A percentile compares a stretch with the other conserved stretches of the same genome.
Conservation (phyloP, 1,140 invertebrate species). For the Trichonephila clavata region DNA sequence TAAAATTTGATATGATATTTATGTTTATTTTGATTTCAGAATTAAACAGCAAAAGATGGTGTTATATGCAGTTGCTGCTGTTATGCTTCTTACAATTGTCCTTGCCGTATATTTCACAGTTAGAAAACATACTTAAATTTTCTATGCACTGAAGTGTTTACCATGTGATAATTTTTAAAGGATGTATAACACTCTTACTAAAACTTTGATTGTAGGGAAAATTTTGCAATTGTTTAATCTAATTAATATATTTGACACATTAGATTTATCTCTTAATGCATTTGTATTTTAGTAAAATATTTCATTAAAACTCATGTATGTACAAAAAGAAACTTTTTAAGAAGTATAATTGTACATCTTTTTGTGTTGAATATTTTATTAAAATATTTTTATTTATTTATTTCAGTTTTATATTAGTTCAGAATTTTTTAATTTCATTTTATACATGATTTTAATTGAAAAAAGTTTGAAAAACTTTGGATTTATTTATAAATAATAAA, state of each 20-base stretch:
- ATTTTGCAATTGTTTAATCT: not conserved
- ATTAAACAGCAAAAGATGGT: conserved; percentile 57
- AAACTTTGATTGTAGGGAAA: not conserved
- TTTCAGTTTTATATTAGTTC: too few relatives aligned
- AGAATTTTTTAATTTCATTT: too few relatives aligned
- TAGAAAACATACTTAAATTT: conserved; percentile 59
- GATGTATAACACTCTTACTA: not conserved
- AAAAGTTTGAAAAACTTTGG: too few relatives aligned
- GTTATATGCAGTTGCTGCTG: conserved; percentile 58
- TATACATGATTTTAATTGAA: too few relatives aligned
- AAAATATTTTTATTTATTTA: too few relatives aligned
- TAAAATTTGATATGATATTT: not conserved
- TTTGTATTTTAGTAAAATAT: too few relatives aligned
- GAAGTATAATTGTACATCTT: too few relatives aligned
- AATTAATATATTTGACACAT: not conserved
- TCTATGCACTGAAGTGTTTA: not conserved
- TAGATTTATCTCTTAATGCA: too few relatives aligned
- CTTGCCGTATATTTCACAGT: conserved; percentile 67
- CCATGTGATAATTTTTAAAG: not conserved
- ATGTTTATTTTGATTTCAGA: conserved; percentile 43
- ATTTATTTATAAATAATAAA: too few relatives aligned
- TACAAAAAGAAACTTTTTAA: too few relatives aligned
- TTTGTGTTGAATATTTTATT: too few relatives aligned
- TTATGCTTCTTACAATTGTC: conserved; percentile 51
- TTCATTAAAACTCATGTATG: too few relatives aligned